phyloP scores from a whole-genome alignment of 2,113 vertebrate genomes.

The Verasper variegatus region DNA sequence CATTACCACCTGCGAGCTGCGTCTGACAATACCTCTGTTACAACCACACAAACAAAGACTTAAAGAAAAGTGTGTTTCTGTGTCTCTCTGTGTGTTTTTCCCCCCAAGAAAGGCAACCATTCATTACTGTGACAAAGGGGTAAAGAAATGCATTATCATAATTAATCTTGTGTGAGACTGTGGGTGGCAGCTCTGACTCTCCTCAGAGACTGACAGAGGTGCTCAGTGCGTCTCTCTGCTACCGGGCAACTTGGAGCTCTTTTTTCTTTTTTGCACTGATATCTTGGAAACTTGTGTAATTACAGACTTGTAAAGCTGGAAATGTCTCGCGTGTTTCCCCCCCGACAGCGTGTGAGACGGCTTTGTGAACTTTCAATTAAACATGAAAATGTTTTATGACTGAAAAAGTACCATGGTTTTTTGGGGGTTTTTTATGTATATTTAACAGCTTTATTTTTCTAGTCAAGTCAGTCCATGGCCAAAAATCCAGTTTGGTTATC shows the following conservation, averaged over 20 bases:
- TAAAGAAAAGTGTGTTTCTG: constrained; percentile 87
- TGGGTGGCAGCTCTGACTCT: constrained; percentile 88
- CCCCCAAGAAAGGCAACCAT: constrained; percentile 87
- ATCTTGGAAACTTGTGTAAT: constrained; percentile 39
- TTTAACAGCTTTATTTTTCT: constrained; percentile 39
- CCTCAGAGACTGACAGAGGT: constrained; percentile 69
- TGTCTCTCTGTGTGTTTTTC: constrained; percentile 71
- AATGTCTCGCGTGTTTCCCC: constrained; percentile 13
- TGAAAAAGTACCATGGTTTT: constrained; percentile 13
- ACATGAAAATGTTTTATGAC: constrained; percentile 20
- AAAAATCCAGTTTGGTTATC: constrained; percentile 36
- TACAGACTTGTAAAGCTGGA: constrained; percentile 16
- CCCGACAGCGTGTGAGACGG: background rate
- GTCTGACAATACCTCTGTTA: constrained; percentile 89
- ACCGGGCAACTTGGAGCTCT: constrained; percentile 21
- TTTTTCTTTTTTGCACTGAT: constrained; percentile 46
- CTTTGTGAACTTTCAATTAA: constrained; percentile 29
- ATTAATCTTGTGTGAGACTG: constrained; percentile 92
- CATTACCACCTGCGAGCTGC: constrained; percentile 91
- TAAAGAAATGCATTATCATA: constrained; percentile 97
- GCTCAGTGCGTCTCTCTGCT: constrained; percentile 50
- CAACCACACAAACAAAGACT: constrained; percentile 91
- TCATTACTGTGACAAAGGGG: constrained; percentile 93
- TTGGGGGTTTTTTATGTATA: background rate
- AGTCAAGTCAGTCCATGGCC: background rate